A percentile compares a stretch with the other conserved stretches of the same genome.
phyloP scores from a whole-genome alignment of 92 coral and sea anemone species.

The Porites divaricata region DNA sequence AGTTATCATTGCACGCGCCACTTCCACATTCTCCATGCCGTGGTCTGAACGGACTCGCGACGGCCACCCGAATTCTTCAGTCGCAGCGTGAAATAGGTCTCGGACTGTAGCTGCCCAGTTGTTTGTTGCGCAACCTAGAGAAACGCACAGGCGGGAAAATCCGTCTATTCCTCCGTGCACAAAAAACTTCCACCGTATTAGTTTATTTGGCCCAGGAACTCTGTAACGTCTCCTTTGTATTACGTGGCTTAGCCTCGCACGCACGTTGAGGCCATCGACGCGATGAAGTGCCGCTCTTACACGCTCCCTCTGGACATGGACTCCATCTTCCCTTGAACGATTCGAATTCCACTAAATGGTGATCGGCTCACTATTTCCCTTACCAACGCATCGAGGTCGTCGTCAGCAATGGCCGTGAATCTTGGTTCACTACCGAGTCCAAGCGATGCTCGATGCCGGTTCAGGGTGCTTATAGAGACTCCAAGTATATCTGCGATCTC shows the following conservation, averaged over 20 bases:
- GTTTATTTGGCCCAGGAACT: conserved; percentile 55
- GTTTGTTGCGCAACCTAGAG: conserved; percentile 38
- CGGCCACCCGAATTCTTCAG: conserved; percentile 36
- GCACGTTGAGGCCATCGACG: conserved; percentile 6
- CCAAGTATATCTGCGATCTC: conserved; percentile 50
- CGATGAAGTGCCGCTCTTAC: conserved; percentile 22
- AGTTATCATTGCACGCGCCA: conserved; percentile 45
- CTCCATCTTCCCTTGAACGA: conserved; percentile 14
- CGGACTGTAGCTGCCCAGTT: conserved; percentile 29
- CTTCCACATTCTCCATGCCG: conserved; percentile 42
- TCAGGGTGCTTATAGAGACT: conserved; percentile 27
- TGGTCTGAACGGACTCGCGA: conserved; percentile 48
- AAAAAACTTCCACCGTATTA: conserved; percentile 45
- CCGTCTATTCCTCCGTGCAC: conserved; percentile 60
- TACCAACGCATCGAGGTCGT: neutral
- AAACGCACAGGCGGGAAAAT: conserved; percentile 47
- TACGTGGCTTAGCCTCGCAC: conserved; percentile 10
- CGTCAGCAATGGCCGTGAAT: conserved; percentile 18
- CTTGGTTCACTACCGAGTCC: conserved; percentile 29
- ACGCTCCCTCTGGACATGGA: conserved; percentile 38
- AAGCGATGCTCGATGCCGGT: conserved; percentile 26
- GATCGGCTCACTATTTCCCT: neutral
- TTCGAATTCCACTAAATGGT: neutral
- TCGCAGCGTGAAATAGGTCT: conserved; percentile 25
- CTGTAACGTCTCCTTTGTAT: conserved; percentile 31